Evolutionary conservation across 2,113 vertebrate species (phyloP).

Genomic region (Himantopus leucocephalus): DNA sequence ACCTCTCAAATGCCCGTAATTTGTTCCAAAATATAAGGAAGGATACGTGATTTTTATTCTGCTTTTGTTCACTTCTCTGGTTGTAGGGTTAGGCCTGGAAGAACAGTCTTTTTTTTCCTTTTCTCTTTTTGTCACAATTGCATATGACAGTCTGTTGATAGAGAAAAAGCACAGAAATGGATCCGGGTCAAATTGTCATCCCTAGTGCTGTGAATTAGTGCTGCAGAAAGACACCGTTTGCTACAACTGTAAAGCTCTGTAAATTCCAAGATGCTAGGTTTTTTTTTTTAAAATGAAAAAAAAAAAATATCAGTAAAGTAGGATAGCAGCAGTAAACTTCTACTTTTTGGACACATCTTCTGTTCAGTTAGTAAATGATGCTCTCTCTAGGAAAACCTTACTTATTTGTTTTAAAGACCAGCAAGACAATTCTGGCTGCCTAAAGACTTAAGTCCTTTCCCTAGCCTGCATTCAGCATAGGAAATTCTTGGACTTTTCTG

Average conservation of each 20-base stretch:
- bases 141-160: background rate
- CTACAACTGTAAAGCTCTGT: background rate
- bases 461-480: background rate
- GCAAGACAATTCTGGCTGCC: background rate
- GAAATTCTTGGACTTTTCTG: background rate
- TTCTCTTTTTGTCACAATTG: background rate
- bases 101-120: background rate
- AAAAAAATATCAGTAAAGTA: background rate
- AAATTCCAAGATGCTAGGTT: background rate
- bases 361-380: background rate
- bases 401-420: background rate
- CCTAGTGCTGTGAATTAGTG: background rate
- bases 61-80: background rate
- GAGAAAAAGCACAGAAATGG: background rate
- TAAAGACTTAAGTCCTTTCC: background rate
- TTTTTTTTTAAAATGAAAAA: background rate
- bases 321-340: background rate
- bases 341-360: background rate
- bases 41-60: background rate
- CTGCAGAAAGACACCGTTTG: background rate
- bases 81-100: background rate
- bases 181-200: background rate
- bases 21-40: background rate
- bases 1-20: background rate
- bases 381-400: background rate